Conservation (phyloP, 2,888 invertebrate species). For the Patella ulyssiponensis region DNA sequence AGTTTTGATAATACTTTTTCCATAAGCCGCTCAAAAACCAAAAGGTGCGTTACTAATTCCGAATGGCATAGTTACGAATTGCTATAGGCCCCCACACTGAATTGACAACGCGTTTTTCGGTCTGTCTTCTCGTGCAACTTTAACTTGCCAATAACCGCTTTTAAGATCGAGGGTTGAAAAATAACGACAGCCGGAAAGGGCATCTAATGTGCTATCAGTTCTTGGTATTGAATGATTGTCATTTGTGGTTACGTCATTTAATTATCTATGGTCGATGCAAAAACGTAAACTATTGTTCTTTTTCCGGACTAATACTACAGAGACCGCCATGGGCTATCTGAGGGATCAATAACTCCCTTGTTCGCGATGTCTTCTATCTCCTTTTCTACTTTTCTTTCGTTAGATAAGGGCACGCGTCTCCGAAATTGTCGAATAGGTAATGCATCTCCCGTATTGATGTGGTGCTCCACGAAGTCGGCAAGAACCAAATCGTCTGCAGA, state of each 20-base stretch:
- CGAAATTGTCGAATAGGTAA: background rate
- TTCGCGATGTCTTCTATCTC: background rate
- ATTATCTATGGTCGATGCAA: slow-evolving; percentile 11
- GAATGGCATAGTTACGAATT: slow-evolving; percentile 34
- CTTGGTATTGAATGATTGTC: background rate
- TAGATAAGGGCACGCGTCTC: too few relatives aligned
- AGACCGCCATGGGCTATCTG: background rate
- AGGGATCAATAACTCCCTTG: background rate
- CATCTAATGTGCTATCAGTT: background rate
- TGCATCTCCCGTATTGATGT: too few relatives aligned
- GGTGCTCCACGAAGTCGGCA: background rate
- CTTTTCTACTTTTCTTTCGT: background rate
- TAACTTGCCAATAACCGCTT: background rate
- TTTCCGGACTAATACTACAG: background rate
- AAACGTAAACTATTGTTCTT: background rate
- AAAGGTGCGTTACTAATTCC: slow-evolving; percentile 32
- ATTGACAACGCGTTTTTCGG: slow-evolving; percentile 42
- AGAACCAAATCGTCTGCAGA: background rate
- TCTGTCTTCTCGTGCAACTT: slow-evolving; percentile 21
- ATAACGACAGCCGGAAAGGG: background rate
- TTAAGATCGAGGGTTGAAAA: background rate
- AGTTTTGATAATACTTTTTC: too few relatives aligned
- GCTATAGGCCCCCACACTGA: slow-evolving; percentile 36
- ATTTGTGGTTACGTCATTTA: too few relatives aligned
- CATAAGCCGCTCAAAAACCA: too few relatives aligned